Evolutionary conservation across 2,797 vertebrate genomes (phyloP).

Genomic region (Tauraco hartlaubi): DNA sequence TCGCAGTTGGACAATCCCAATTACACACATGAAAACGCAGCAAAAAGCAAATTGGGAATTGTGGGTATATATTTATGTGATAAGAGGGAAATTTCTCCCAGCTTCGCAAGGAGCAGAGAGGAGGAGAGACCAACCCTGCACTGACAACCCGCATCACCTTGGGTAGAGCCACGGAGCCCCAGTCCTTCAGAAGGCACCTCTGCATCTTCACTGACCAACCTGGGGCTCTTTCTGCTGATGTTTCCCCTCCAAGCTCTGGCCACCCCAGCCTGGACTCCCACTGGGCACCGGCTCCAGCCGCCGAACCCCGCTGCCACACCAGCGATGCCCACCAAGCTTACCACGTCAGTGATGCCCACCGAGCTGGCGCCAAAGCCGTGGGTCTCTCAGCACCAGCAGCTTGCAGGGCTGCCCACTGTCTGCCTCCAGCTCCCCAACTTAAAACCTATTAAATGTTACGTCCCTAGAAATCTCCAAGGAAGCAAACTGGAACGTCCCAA

Average conservation of each 20-base stretch:
- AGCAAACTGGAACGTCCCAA: background rate
- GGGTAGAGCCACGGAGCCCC: background rate
- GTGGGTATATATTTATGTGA: background rate
- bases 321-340: fast-evolving
- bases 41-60: background rate
- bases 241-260: background rate
- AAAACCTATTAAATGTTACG: background rate
- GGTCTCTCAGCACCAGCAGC: background rate
- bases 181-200: background rate
- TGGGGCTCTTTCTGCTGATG: fast-evolving
- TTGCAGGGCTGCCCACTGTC: background rate
- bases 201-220: fast-evolving
- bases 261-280: background rate
- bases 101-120: background rate
- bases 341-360: fast-evolving
- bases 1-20: background rate
- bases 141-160: fast-evolving
- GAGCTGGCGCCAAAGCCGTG: background rate
- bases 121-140: background rate
- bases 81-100: background rate
- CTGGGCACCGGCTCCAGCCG: background rate
- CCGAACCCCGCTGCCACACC: fast-evolving
- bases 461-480: background rate
- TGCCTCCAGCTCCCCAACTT: background rate
- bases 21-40: background rate